These are phyloP conservation scores for Neolamprologus multifasciatus DNA, from an alignment of 2,797 vertebrate species.

Conservation along the genomic window DNA sequence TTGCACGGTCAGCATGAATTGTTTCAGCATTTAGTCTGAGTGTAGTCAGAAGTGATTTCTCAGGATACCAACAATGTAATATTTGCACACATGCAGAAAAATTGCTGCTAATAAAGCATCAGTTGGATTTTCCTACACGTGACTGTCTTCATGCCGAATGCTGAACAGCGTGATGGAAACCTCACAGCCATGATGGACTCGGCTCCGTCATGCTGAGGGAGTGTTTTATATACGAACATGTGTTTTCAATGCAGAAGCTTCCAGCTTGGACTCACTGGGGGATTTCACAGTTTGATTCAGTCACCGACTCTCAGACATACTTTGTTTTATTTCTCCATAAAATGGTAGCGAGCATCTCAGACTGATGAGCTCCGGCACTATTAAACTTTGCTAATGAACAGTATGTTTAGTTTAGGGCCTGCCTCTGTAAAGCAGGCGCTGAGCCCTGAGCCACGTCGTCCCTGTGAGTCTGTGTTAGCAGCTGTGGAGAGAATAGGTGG, in stretches of 20 bases:
- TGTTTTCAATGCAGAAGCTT: constrained; percentile 24
- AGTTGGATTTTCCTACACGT: neutral
- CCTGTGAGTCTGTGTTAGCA: too few relatives aligned
- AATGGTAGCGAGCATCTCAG: neutral
- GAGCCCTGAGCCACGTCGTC: too few relatives aligned
- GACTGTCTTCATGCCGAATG: neutral
- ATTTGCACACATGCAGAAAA: neutral
- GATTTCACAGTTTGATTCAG: neutral
- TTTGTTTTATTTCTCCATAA: constrained; percentile 4
- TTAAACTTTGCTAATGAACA: neutral
- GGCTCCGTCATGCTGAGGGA: neutral
- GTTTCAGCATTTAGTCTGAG: neutral
- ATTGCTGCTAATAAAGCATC: neutral
- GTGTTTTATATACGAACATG: constrained; percentile 10
- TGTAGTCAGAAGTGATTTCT: neutral
- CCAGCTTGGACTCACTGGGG: neutral
- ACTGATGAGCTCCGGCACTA: neutral
- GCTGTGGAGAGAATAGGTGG: too few relatives aligned
- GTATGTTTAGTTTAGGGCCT: neutral
- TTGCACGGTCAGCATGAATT: neutral
- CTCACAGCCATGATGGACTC: constrained; percentile 1
- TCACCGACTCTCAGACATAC: neutral
- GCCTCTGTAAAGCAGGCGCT: too few relatives aligned
- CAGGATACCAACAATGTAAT: accelerated
- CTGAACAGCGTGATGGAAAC: neutral